These are phyloP conservation scores for Apotomis betuletana DNA, from an alignment of 2,888 invertebrate genomes.

Conservation along the genomic window DNA sequence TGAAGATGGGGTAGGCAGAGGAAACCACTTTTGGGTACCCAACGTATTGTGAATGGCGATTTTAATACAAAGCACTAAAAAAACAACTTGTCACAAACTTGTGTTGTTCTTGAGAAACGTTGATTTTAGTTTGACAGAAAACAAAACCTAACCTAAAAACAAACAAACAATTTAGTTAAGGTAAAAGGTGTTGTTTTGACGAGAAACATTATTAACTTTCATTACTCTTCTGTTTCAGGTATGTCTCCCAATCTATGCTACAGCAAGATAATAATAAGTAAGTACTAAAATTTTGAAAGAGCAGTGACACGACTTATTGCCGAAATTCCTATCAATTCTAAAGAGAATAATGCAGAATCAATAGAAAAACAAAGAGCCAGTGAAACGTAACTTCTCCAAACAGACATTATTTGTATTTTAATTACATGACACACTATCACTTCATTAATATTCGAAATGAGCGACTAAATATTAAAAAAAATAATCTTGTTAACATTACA, in stretches of 20 bases:
- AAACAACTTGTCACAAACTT: too few relatives aligned
- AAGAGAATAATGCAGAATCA: too few relatives aligned
- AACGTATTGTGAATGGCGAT: neutral
- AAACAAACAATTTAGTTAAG: too few relatives aligned
- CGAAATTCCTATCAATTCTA: neutral
- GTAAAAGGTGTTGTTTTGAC: too few relatives aligned
- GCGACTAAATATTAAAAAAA: too few relatives aligned
- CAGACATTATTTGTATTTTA: neutral
- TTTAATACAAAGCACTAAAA: neutral
- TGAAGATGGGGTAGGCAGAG: neutral
- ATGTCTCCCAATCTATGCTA: conserved; percentile 5
- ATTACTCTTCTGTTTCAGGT: conserved; percentile 31
- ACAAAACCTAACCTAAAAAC: too few relatives aligned
- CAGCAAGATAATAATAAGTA: neutral
- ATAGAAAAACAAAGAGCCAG: too few relatives aligned
- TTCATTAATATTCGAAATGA: too few relatives aligned
- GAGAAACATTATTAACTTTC: neutral
- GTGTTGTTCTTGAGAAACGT: too few relatives aligned
- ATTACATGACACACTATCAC: neutral
- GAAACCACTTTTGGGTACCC: neutral
- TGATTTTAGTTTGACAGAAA: too few relatives aligned
- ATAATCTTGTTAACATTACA: too few relatives aligned
- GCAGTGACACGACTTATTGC: too few relatives aligned
- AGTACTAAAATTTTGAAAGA: neutral
- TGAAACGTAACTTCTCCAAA: neutral